Evolutionary conservation across 2,797 vertebrate species (phyloP).

Genomic region (Ptychadena robeensis): DNA sequence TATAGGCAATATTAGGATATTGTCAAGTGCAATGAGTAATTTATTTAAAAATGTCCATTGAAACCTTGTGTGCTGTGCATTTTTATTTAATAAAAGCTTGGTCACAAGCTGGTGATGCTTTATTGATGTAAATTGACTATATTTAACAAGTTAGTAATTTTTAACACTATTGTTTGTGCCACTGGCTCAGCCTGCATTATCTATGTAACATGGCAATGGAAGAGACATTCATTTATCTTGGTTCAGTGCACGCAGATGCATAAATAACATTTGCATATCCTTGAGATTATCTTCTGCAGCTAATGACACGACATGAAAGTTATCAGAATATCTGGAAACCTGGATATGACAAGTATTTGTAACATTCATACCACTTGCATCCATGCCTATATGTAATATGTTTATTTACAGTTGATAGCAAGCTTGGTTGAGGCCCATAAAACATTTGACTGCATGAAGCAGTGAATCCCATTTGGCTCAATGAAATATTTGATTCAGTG

Average conservation of each 20-base stretch:
- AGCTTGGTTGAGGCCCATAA: background rate
- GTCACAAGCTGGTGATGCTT: background rate
- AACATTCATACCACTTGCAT: background rate
- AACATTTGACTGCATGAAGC: too few species aligned
- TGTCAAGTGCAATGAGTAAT: too few species aligned
- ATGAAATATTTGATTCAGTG: too few species aligned
- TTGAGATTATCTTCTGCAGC: conserved; percentile 38
- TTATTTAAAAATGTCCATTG: background rate
- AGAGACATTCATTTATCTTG: conserved; percentile 41
- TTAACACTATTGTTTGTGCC: conserved; percentile 2
- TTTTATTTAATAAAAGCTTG: conserved; percentile 1
- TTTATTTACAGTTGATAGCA: background rate
- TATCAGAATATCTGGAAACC: conserved; percentile 21
- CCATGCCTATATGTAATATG: background rate
- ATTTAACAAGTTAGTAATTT: background rate
- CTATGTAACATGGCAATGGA: conserved; percentile 20
- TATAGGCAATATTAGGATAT: too few species aligned
- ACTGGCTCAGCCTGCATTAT: conserved; percentile 14
- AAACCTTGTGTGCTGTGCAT: background rate
- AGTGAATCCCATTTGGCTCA: too few species aligned
- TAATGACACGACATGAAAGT: conserved; percentile 29
- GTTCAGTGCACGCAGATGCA: conserved; percentile 36
- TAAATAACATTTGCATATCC: conserved; percentile 45
- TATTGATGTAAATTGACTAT: conserved; percentile 1
- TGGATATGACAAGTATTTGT: conserved; percentile 6